Conservation (phyloP, 2,888 invertebrate species). For the Tridacna crocea region DNA sequence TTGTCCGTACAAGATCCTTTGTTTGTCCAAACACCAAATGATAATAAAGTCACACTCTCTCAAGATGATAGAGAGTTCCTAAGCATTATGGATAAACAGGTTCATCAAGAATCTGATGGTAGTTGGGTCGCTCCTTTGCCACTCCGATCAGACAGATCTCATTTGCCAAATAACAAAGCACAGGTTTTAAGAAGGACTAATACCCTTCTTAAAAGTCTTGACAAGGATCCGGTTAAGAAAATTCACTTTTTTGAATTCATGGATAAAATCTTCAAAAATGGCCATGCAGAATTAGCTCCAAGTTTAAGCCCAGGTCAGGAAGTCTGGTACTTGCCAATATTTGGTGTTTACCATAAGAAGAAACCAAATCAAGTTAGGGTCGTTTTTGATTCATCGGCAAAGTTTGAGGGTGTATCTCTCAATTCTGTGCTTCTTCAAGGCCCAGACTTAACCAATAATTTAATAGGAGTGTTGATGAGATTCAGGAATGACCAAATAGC, state of each 20-base stretch:
- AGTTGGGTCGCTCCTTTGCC: background rate
- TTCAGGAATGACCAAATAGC: background rate
- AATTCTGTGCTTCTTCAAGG: constrained; percentile 53
- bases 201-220: background rate
- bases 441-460: background rate
- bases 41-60: background rate
- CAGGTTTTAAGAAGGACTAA: background rate
- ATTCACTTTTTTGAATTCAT: constrained; percentile 19
- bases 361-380: constrained; percentile 38
- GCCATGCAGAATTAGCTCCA: constrained; percentile 31
- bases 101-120: background rate
- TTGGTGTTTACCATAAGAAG: constrained; percentile 3
- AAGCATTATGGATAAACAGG: background rate
- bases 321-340: background rate
- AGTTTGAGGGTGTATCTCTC: constrained; percentile 52
- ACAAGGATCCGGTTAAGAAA: constrained; percentile 15
- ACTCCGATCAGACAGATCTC: background rate
- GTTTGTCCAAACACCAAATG: background rate
- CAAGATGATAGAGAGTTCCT: background rate
- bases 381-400: constrained; percentile 60
- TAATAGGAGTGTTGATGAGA: background rate
- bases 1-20: background rate
- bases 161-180: background rate
- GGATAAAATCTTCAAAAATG: constrained; percentile 16
- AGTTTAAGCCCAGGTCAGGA: constrained; percentile 11